Conservation (phyloP, 35 echinoderm and acorn worm genomes). For the Heliocidaris erythrogramma region DNA sequence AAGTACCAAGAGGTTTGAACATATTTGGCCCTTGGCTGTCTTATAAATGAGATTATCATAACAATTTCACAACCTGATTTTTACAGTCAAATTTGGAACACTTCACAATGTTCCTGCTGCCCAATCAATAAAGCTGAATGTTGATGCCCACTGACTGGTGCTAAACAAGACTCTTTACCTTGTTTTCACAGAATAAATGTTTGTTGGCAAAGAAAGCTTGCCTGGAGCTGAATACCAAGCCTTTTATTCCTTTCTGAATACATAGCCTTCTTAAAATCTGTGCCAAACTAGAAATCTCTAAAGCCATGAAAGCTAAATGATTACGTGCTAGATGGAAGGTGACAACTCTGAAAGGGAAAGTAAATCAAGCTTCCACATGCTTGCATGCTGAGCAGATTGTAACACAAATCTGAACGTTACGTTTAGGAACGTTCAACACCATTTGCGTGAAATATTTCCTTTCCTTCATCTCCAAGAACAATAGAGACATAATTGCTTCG, state of each 20-base stretch:
- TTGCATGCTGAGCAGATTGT: neutral
- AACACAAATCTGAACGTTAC: neutral
- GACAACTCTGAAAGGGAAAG: neutral
- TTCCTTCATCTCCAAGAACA: neutral
- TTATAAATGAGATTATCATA: neutral
- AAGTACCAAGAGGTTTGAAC: neutral
- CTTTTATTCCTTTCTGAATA: neutral
- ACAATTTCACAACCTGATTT: neutral
- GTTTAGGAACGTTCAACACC: neutral
- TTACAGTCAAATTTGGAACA: neutral
- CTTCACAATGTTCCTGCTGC: neutral
- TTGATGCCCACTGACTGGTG: neutral
- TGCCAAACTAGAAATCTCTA: neutral
- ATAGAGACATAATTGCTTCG: neutral
- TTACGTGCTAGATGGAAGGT: neutral
- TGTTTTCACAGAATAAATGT: conserved; percentile 6
- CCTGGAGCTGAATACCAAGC: neutral
- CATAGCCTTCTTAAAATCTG: neutral
- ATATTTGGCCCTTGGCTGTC: neutral
- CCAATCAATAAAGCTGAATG: neutral
- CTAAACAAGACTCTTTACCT: neutral
- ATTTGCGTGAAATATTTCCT: neutral
- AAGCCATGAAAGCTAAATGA: neutral
- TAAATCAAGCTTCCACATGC: neutral
- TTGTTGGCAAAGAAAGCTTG: neutral